Evolutionary conservation across 92 coral and sea anemone species (phyloP).

Genomic region (Actinostola sp.): DNA sequence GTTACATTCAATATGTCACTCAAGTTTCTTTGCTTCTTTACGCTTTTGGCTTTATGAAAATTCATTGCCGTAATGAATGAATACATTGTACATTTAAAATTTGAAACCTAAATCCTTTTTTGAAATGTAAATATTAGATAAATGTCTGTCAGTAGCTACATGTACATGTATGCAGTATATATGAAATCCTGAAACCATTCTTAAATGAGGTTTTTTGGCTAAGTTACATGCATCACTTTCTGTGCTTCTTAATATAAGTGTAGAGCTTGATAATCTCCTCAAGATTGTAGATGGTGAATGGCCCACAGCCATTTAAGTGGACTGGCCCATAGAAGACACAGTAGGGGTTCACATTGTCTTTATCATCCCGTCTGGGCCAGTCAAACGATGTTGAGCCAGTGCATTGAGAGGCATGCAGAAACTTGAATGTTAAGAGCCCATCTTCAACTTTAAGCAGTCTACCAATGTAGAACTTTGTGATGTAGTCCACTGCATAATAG

Average conservation of each 20-base stretch:
- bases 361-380: conserved; percentile 48
- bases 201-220: background rate
- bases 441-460: background rate
- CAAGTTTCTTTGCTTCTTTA: no score
- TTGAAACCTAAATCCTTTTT: no score
- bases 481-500: conserved; percentile 35
- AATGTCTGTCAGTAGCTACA: no score
- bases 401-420: background rate
- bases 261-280: conserved; percentile 10
- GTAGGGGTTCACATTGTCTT: conserved; percentile 2
- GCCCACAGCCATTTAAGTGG: conserved; percentile 29
- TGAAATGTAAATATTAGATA: no score
- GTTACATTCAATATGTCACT: no score
- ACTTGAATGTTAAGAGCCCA: conserved; percentile 25
- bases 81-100: no score
- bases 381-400: conserved; percentile 2
- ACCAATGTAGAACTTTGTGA: conserved; percentile 30
- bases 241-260: conserved; percentile 16
- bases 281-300: conserved; percentile 13
- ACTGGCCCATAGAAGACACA: conserved; percentile 41
- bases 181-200: no score
- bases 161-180: no score
- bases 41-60: no score
- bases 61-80: no score
- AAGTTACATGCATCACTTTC: background rate